Base-by-base conservation (phyloP, 37 sponge, comb jelly and placozoan genomes). In the Halisarca cf. caerulea region DNA sequence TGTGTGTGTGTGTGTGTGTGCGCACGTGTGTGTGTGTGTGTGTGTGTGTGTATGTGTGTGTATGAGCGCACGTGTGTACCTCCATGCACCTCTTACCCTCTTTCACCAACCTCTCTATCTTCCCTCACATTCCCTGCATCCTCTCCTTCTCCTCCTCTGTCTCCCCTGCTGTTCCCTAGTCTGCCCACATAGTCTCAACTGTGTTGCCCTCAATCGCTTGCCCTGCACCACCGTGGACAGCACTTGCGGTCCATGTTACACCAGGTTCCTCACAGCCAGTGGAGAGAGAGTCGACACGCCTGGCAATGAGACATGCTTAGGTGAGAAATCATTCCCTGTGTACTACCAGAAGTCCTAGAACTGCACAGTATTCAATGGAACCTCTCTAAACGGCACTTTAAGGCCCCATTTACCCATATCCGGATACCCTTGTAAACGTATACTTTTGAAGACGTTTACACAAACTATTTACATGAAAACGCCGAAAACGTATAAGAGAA, bases 231-330 rank as follows among this genome's bases (percentile, higher is more conserved):
- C 24, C 7, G 77, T 73, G 37, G 51, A 64, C 11, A 74, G 82
- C 73, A 87, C 88, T 21, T 87, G 88, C 73, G 88, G 88, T n/a
- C 77, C 75, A 6, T 87, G 88, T 60, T 82, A 59, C 58, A 24
- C 45, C 34, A 58, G 75, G 61, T 82, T 81, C 53, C 35, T 87
- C 24, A 83, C 83, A 9, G 69, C 70, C 11, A 82, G 88, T 37
- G 77, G 59, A n/a, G 83, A 58, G 28, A 82, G 82, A 8, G 55
- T 35, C 28, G 2, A 74, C 42, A 43, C 42, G 20, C 24, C 42
- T 24, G 71, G 82, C 64, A 87, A 87, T 42, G 78, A 59, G 24
- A 15, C 61, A 18, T 87, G 88, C 38, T 82, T 82, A 74, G 78
- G 82, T 87, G 57, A 28, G 80, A 6, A 4, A 30, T 5, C 30